Evolutionary conservation across 2,888 invertebrate species (phyloP).

Genomic region (Troilus luridus): DNA sequence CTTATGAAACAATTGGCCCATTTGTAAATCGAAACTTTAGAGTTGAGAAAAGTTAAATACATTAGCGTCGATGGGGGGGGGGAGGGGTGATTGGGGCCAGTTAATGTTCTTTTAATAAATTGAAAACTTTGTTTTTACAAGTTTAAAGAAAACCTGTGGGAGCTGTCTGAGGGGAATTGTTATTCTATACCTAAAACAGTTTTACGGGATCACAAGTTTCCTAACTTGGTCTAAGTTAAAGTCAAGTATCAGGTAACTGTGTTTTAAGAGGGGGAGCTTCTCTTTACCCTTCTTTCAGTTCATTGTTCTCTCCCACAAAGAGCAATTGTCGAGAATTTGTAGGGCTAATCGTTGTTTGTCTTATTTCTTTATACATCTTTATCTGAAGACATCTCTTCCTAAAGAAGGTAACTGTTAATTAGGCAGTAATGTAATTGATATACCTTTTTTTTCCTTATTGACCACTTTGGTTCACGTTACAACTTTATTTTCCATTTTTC

Average conservation of each 20-base stretch:
- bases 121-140: conserved; percentile 43
- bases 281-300: not conserved
- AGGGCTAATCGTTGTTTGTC: not conserved
- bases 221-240: conserved; percentile 42
- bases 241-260: conserved; percentile 49
- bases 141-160: conserved; percentile 44
- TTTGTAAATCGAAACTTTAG: not conserved
- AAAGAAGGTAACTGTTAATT: no score
- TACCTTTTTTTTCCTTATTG: not conserved
- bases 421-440: no score
- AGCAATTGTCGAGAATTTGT: not conserved
- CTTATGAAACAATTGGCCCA: not conserved
- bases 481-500: no score
- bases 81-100: not conserved
- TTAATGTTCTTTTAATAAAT: conserved; percentile 36
- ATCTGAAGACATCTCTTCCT: no score
- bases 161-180: conserved; percentile 9
- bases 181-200: conserved; percentile 41
- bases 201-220: conserved; percentile 46
- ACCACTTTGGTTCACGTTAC: no score
- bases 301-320: conserved; percentile 3
- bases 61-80: not conserved
- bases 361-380: no score
- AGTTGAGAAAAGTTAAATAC: not conserved
- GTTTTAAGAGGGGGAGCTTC: conserved; percentile 21